Conservation (phyloP, 2,888 invertebrate species). For the Trisateles emortualis region DNA sequence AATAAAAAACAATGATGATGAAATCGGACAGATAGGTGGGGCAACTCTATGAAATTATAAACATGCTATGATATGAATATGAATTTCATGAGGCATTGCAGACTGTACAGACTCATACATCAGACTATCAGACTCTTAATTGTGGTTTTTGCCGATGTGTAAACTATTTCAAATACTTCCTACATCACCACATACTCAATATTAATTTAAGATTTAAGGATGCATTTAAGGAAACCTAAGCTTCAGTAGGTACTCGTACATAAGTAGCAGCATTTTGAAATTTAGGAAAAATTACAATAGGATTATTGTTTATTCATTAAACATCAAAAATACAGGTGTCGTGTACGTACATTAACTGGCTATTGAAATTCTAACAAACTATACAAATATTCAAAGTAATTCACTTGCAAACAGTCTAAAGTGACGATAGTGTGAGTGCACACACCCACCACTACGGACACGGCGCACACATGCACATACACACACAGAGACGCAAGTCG, state of each 20-base stretch:
- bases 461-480: slow-evolving; percentile 45
- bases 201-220: no score
- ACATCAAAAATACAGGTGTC: slow-evolving; percentile 9
- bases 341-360: slow-evolving; percentile 29
- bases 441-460: slow-evolving; percentile 43
- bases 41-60: neutral
- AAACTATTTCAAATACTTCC: neutral
- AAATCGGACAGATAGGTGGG: neutral
- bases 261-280: neutral
- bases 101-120: neutral
- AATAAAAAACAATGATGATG: neutral
- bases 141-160: no score
- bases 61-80: neutral
- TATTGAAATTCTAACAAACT: slow-evolving; percentile 42
- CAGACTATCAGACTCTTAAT: neutral
- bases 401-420: slow-evolving; percentile 58
- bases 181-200: neutral
- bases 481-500: slow-evolving; percentile 30
- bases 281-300: neutral
- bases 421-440: slow-evolving; percentile 52
- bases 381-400: slow-evolving; percentile 60
- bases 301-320: slow-evolving; percentile 10
- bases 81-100: neutral
- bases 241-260: no score
- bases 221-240: no score